Percentiles rank a stretch among this genome's conserved stretches.
phyloP scores from a whole-genome alignment of 2,113 vertebrate genomes.

The Antechinus stuartii region DNA sequence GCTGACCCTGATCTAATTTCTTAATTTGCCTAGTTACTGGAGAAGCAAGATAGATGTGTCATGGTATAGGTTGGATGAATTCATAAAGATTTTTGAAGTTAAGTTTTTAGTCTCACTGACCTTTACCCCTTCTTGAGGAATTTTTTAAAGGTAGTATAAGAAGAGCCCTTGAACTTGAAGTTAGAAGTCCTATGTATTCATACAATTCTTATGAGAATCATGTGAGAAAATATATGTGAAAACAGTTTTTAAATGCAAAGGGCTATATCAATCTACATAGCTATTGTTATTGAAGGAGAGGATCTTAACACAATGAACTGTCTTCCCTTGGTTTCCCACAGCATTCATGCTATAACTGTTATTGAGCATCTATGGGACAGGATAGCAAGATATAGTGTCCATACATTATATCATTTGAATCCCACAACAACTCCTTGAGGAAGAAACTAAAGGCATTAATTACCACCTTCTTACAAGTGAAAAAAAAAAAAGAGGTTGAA shows the following conservation, averaged over 20 bases:
- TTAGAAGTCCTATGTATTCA: not conserved
- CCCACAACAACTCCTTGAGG: not conserved
- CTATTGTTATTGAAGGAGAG: not conserved
- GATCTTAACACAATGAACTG: slow-evolving; percentile 18
- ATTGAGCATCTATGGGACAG: slow-evolving; percentile 21
- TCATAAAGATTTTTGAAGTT: not conserved
- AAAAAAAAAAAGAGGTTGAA: not conserved
- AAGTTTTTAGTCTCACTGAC: slow-evolving; percentile 27
- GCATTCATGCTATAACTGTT: slow-evolving; percentile 27
- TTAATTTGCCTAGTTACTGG: not conserved
- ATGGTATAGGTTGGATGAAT: slow-evolving; percentile 5
- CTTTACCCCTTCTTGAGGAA: slow-evolving; percentile 25
- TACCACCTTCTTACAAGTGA: not conserved
- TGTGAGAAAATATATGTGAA: not conserved
- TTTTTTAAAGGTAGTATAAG: not conserved
- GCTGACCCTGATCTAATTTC: not conserved
- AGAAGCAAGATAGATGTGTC: not conserved
- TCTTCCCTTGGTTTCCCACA: slow-evolving; percentile 32
- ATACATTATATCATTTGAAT: not conserved
- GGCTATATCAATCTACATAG: not conserved
- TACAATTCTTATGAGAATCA: not conserved
- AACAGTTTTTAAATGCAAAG: not conserved
- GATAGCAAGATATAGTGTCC: not conserved
- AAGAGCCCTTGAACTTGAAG: not conserved
- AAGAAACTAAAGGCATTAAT: no score